Percentiles rank a stretch among this genome's conserved stretches.
phyloP scores from a whole-genome alignment of 1,140 invertebrate species.

The Bombus huntii region DNA sequence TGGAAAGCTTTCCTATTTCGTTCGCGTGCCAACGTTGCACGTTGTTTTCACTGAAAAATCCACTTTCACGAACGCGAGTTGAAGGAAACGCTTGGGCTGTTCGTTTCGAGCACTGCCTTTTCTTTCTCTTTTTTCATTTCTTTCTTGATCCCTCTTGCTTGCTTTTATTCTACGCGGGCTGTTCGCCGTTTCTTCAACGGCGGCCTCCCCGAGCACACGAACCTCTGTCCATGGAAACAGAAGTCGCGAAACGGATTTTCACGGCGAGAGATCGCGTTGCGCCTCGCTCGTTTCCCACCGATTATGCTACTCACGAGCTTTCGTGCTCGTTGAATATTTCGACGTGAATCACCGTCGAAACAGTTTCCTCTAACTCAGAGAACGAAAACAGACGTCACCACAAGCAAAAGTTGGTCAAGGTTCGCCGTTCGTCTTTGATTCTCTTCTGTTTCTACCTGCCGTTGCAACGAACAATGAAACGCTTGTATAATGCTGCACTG shows the following conservation, averaged over 20 bases:
- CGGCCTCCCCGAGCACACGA: background rate
- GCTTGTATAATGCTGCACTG: too few relatives aligned
- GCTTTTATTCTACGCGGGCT: background rate
- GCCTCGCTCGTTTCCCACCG: background rate
- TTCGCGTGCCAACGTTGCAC: slow-evolving; percentile 19
- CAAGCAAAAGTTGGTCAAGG: slow-evolving; percentile 22
- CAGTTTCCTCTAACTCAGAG: background rate
- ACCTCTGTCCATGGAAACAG: slow-evolving; percentile 13
- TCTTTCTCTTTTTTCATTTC: background rate
- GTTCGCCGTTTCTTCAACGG: slow-evolving; percentile 2
- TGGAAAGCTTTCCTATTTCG: slow-evolving; percentile 37
- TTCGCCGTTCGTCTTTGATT: background rate
- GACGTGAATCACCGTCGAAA: background rate
- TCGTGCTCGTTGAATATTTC: slow-evolving; percentile 13
- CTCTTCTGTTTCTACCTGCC: background rate
- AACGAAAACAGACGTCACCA: background rate
- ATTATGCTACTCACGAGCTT: slow-evolving; percentile 28
- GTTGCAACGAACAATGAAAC: background rate
- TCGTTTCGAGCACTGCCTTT: slow-evolving; percentile 14
- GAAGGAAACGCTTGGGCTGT: slow-evolving; percentile 27
- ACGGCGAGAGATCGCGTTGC: slow-evolving; percentile 11
- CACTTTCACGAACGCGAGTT: background rate
- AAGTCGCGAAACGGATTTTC: slow-evolving; percentile 25
- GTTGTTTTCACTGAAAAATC: slow-evolving; percentile 25
- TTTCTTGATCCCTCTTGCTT: background rate